Percentiles rank a stretch among this genome's conserved stretches.
Conservation (phyloP, 2,888 invertebrate species). For the Tyria jacobaeae region DNA sequence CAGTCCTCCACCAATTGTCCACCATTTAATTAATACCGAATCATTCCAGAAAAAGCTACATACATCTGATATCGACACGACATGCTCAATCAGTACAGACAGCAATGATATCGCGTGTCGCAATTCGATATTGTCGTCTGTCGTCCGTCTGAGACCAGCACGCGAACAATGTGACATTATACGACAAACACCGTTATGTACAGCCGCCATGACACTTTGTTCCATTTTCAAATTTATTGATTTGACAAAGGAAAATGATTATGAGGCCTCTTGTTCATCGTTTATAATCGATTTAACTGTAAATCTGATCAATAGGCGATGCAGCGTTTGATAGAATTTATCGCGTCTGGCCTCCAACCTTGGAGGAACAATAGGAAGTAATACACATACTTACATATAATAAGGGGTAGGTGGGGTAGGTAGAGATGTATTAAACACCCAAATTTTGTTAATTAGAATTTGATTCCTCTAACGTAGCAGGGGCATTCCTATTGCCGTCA, state of each 20-base stretch:
- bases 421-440: too few relatives aligned
- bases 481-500: too few relatives aligned
- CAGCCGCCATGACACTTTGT: constrained; percentile 22
- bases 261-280: not conserved
- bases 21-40: not conserved
- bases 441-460: too few relatives aligned
- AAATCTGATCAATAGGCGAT: not conserved
- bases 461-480: too few relatives aligned
- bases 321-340: not conserved
- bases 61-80: constrained; percentile 15
- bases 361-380: not conserved
- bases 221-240: constrained; percentile 21
- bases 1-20: too few relatives aligned
- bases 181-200: constrained; percentile 21
- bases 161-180: constrained; percentile 28
- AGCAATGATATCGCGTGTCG: constrained; percentile 24
- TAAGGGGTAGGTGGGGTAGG: too few relatives aligned
- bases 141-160: constrained; percentile 22
- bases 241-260: constrained; percentile 1
- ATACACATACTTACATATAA: too few relatives aligned
- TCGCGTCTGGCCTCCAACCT: not conserved
- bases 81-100: constrained; percentile 22
- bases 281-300: not conserved
- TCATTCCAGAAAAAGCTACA: constrained; percentile 13
- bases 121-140: constrained; percentile 25